Evolutionary conservation across 2,113 vertebrate species (phyloP).

Genomic region (Paedocypris sp.): DNA sequence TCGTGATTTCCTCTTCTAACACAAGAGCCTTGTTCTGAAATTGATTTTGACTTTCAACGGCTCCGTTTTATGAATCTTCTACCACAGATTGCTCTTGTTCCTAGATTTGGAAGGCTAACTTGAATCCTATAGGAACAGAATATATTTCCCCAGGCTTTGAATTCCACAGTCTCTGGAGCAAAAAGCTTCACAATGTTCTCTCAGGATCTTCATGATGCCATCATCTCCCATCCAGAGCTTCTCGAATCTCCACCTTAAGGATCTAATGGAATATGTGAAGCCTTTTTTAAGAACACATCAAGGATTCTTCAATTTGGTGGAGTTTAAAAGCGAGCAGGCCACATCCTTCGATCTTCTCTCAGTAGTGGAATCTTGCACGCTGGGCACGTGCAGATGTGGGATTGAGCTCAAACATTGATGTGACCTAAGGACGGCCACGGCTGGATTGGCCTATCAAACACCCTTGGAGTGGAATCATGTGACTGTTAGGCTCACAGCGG

Average conservation of each 20-base stretch:
- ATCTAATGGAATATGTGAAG: no score
- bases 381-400: neutral
- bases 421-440: neutral
- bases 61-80: neutral
- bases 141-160: neutral
- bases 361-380: neutral
- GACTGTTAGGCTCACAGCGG: no score
- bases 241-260: no score
- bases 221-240: no score
- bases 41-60: neutral
- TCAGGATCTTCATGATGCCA: no score
- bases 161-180: no score
- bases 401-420: neutral
- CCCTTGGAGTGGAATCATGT: constrained; percentile 25
- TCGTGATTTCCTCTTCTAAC: neutral
- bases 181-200: no score
- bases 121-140: neutral
- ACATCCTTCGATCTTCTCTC: no score
- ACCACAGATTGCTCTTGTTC: constrained; percentile 3
- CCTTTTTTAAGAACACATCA: no score
- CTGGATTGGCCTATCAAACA: no score
- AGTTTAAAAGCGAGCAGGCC: no score
- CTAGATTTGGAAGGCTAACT: neutral
- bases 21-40: neutral
- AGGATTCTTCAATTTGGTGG: no score